Conservation (phyloP, 2,888 invertebrate species). For the Cosmorhoe ocellata region DNA sequence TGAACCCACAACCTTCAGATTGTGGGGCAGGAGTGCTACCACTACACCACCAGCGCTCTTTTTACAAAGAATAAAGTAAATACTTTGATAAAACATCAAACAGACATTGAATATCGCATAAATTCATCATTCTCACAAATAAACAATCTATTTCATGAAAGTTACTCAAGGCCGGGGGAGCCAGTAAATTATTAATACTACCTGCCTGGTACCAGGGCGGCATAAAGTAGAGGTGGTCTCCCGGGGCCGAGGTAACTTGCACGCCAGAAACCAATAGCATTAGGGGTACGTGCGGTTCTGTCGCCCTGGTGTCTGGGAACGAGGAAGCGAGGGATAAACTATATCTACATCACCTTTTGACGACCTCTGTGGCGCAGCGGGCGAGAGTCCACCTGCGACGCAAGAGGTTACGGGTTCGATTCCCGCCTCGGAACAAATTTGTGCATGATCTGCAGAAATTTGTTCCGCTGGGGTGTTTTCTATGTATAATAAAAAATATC, state of each 20-base stretch:
- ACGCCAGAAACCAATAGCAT: slow-evolving; percentile 76
- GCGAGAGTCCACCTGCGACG: no score
- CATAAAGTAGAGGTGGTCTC: slow-evolving; percentile 70
- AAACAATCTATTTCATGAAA: slow-evolving; percentile 17
- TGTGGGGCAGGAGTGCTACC: no score
- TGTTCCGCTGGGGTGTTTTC: no score
- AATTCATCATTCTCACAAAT: slow-evolving; percentile 8
- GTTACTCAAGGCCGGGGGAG: slow-evolving; percentile 36
- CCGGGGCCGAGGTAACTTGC: slow-evolving; percentile 43
- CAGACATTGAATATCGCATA: slow-evolving; percentile 1
- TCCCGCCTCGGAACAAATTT: no score
- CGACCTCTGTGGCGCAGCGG: no score
- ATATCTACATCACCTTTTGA: neutral
- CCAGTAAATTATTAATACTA: slow-evolving; percentile 63
- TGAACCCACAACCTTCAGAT: no score
- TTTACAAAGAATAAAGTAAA: no score
- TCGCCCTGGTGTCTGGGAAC: slow-evolving; percentile 47
- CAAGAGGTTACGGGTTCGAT: no score
- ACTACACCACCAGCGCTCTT: no score
- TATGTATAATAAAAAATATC: no score
- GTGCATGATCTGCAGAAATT: no score
- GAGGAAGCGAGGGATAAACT: neutral
- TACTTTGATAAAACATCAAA: neutral
- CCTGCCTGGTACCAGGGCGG: slow-evolving; percentile 57
- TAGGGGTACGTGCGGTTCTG: slow-evolving; percentile 63